Base-by-base conservation (phyloP, 1,140 invertebrate genomes). In the Capitella teleta region DNA sequence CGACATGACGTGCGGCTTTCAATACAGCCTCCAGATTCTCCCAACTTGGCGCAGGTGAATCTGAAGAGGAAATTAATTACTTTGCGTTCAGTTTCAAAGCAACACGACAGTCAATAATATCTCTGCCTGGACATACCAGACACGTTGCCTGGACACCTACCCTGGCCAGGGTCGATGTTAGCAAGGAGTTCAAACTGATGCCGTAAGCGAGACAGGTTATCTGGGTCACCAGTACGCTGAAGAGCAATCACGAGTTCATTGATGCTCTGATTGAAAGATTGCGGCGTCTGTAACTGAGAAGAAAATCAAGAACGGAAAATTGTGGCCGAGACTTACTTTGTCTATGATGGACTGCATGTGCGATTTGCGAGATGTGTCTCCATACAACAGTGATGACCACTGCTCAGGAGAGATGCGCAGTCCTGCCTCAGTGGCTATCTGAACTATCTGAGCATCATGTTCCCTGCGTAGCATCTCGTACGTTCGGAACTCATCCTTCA, bases 341-440 rank as follows among this genome's bases (percentile, higher is more conserved):
- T 80, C 79, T 61, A 98, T 95, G 51, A 98, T 98, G 60, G 89
- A 94, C 72, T 98, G 93, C 93, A 98, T 98, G 64, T 97, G 91
- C 18, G 90, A 93, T 68, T 97, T 97, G 63, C 97, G 93, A 16
- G 80, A 78, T 0, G 84, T 84, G 66, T 98, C 94, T 1, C 94
- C 94, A 67, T 98, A 98, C 1, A 98, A 70, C 28, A 98, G 68
- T 6, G 91, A 87, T 5, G 90, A 94, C 95, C 94, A 98, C 65
- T 98, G 93, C 64, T 98, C 95, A 0, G 95, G 94, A 0, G 92
- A 90, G 51, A 98, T 98, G 30, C 93, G 77, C 4, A 98, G 74
- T 10, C 94, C 94, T 16, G 92, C 91, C 74, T 98, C 95, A 0
- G 90, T 90, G 0, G 94, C 94, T 58, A 98, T 98, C 54, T 72